A percentile compares a stretch with the other conserved stretches of the same genome.
phyloP scores from a whole-genome alignment of 2,113 vertebrate genomes.

The Lycocorax pyrrhopterus region DNA sequence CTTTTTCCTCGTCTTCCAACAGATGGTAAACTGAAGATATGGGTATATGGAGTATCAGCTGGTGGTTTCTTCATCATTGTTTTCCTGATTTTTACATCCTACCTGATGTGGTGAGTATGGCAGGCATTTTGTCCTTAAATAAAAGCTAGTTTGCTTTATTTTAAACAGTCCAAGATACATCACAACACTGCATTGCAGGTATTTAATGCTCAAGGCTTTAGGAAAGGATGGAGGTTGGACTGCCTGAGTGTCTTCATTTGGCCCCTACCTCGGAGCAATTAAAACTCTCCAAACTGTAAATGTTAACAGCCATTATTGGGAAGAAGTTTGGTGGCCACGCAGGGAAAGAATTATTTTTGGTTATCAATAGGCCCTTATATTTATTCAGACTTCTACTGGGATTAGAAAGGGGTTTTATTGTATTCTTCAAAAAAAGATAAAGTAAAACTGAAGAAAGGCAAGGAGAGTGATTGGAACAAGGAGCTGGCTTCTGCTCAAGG shows the following conservation, averaged over 20 bases:
- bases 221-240: background rate
- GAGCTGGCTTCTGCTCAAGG: slow-evolving; percentile 23
- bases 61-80: slow-evolving; percentile 88
- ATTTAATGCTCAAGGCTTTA: background rate
- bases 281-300: background rate
- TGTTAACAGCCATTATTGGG: background rate
- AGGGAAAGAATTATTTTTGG: background rate
- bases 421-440: background rate
- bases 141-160: background rate
- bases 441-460: slow-evolving; percentile 13
- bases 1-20: slow-evolving; percentile 33
- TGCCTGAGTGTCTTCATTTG: background rate
- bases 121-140: background rate
- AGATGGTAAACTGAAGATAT: slow-evolving; percentile 95
- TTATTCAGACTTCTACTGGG: slow-evolving; percentile 21
- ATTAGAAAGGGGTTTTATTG: slow-evolving; percentile 11
- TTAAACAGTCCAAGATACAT: background rate
- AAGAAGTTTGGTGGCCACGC: background rate
- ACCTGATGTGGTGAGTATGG: slow-evolving; percentile 89
- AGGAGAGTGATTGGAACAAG: background rate
- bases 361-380: slow-evolving; percentile 1
- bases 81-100: slow-evolving; percentile 87
- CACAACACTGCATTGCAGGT: background rate
- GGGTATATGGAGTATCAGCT: slow-evolving; percentile 93
- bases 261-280: background rate